Evolutionary conservation across 2,113 vertebrate genomes (phyloP).

Genomic region (Phylloscopus trochilus): DNA sequence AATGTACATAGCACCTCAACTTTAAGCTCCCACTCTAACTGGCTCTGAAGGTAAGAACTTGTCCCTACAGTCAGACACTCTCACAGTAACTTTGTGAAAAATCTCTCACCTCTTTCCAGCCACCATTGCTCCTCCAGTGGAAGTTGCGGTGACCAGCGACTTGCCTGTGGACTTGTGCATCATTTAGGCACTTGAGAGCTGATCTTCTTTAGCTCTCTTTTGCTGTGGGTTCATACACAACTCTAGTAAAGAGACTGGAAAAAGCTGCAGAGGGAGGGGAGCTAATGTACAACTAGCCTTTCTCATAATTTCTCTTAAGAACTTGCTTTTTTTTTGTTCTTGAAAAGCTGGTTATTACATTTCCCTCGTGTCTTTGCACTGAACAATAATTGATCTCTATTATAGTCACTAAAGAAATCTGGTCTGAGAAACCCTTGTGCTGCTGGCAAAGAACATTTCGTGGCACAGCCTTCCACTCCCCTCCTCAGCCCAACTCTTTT

Average conservation of each 20-base stretch:
- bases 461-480: not conserved
- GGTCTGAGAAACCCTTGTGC: not conserved
- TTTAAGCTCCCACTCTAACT: not conserved
- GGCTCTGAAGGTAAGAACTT: not conserved
- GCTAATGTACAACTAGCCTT: not conserved
- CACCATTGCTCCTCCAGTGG: not conserved
- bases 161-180: not conserved
- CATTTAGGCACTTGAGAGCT: not conserved
- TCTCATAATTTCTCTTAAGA: not conserved
- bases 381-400: not conserved
- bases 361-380: not conserved
- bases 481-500: not conserved
- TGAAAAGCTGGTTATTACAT: not conserved
- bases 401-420: not conserved
- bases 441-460: not conserved
- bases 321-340: not conserved
- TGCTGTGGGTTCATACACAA: not conserved
- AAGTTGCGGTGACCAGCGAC: not conserved
- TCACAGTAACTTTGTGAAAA: not conserved
- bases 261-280: not conserved
- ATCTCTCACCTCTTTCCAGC: not conserved
- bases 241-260: not conserved
- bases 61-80: not conserved
- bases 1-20: not conserved
- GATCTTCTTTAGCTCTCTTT: not conserved